Evolutionary conservation across 64 coral and sea anemone species (phyloP), one percentile per base, ranked within the genome.

Genomic region (Porites lutea): DNA sequence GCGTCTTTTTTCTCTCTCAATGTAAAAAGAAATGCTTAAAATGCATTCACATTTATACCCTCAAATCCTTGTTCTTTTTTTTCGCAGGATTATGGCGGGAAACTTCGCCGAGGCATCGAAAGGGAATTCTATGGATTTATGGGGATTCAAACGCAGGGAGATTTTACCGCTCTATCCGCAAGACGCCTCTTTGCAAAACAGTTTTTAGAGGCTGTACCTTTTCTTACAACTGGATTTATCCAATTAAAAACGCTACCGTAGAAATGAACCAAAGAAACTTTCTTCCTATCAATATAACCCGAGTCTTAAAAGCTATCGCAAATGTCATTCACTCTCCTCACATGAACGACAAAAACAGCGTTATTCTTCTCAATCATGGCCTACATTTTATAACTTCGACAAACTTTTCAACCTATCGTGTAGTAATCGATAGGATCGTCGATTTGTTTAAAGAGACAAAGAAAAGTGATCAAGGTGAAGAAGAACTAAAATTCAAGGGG

Each of bases 321-420:
- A 62, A 74, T 52, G 86, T 88, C 5, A 73, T 88, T 60, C 45
- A 73, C 10, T 48, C 15, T 0, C 23, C 71, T 5, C 70, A 77
- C 2, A 88, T 88, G 86, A 77, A 77, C 21, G 51, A 76, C 4
- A 8, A 57, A 22, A 62, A 74, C 10, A 62, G 72, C 4, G 82
- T 93, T 44, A 83, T 93, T 70, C 44, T 93, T 3, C 72, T 93
- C 4, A 93, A 93, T 59, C 86, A 87, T 52, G 91, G 91, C 18
- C 47, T 86, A 11, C 62, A 93, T 87, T 93, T 93, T 70, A 59
- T 93, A 6, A 78, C 68, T 13, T 93, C 83, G 18, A 87, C 82
- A 77, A 93, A 87, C 59, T 93, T 93, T 71, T 79, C 83, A 59
- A 93, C 66, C 3, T 93, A 66, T 75, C 91, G 86, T 5, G 18